Base-by-base conservation (phyloP, 2,888 invertebrate species). In the Ganaspis brasiliensis region DNA sequence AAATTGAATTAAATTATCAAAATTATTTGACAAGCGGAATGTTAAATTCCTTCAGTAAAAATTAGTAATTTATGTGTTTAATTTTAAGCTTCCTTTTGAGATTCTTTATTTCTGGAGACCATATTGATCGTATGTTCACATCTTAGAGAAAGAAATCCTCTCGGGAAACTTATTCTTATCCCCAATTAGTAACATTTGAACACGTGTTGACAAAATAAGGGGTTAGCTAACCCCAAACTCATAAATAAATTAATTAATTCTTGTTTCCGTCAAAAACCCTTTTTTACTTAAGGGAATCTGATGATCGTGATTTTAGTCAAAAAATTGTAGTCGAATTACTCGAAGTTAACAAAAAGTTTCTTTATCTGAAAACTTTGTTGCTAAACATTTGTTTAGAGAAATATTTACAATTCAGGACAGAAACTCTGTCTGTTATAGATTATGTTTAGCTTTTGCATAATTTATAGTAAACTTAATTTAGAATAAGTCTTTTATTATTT, bases 11-110 rank as follows among this genome's bases (percentile, higher is more conserved):
- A 21, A 16, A 16, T 16, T 9, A 35, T 35, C 24, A 21, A 3
- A 40, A 40, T 14, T 8, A 45, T 45, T 40, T 21, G 45, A 67
- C 67, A 45, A 67, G 67, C 37, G 45, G 67, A 67, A 67, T 21
- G 63, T 21, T 40, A 63, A 37, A 63, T n/a, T n/a, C n/a, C n/a
- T n/a, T n/a, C n/a, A 63, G 40, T 67, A 67, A 67, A 24, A 45
- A 21, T n/a, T n/a, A 14, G 14, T 67, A 67, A 67, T 67, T 67
- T 67, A 67, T 67, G 24, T 67, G 67, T 67, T 45, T 67, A 40
- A 40, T 67, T 24, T 24, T 45, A n/a, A 45, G 67, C 24, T 67
- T 63, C 19, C 24, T 21, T 67, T 24, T 61, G 40, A 67, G 40
- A 21, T 19, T 67, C 24, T 67, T 67, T 67, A 67, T 67, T 67